A percentile compares a stretch with the other conserved stretches of the same genome.
These are phyloP conservation scores for Blennius ocellaris DNA, from an alignment of 2,113 vertebrate species.

Conservation along the genomic window DNA sequence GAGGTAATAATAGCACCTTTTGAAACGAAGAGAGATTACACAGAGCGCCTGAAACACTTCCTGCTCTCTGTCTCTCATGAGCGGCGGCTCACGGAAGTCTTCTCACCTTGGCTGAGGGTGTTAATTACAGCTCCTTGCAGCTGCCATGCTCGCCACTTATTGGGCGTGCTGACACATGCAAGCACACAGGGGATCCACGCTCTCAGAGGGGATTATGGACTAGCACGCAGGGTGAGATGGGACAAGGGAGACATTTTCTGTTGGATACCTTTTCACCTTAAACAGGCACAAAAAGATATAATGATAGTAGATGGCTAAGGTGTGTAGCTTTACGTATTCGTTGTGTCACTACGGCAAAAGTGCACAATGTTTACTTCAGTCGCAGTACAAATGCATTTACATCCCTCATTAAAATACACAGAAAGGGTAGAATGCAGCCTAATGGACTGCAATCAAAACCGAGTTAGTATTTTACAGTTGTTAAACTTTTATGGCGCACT, in stretches of 20 bases:
- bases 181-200: constrained; percentile 71
- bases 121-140: constrained; percentile 81
- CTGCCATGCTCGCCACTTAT: constrained; percentile 73
- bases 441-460: too few relatives aligned
- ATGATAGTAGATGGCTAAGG: too few relatives aligned
- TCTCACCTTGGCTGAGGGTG: constrained; percentile 79
- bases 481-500: too few relatives aligned
- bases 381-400: too few relatives aligned
- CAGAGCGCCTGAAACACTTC: constrained; percentile 71
- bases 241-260: constrained; percentile 51
- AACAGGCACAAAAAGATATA: too few relatives aligned
- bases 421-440: too few relatives aligned
- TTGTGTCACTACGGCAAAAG: too few relatives aligned
- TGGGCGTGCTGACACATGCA: constrained; percentile 76
- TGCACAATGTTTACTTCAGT: too few relatives aligned
- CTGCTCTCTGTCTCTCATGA: constrained; percentile 74
- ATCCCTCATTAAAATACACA: too few relatives aligned
- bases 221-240: constrained; percentile 43
- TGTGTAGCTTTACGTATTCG: too few relatives aligned
- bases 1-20: constrained; percentile 80
- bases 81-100: constrained; percentile 66
- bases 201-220: constrained; percentile 73
- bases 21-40: constrained; percentile 75
- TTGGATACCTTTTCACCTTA: constrained; percentile 55
- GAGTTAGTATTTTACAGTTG: too few relatives aligned